Conservation (phyloP, 1,140 invertebrate genomes). For the Zaprionus africanus region DNA sequence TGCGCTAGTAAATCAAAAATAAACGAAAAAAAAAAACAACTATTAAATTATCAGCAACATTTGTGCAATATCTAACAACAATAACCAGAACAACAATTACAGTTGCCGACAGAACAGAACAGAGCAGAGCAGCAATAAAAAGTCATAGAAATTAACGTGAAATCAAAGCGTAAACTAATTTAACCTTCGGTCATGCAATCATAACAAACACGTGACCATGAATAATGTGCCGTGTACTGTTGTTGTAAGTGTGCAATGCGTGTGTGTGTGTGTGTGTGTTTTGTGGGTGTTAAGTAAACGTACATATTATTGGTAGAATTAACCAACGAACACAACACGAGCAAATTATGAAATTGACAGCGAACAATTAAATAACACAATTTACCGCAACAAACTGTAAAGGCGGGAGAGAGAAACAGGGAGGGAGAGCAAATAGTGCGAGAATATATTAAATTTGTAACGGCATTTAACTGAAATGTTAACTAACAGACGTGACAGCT, state of each 20-base stretch:
- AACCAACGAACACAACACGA: constrained; percentile 6
- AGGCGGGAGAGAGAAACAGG: not conserved
- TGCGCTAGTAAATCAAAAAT: constrained; percentile 17
- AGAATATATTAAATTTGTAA: constrained; percentile 18
- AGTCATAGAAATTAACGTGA: constrained; percentile 65
- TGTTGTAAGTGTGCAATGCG: constrained; percentile 2
- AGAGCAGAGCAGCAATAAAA: constrained; percentile 10
- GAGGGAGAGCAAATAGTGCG: not conserved
- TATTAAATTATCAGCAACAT: not conserved
- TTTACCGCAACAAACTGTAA: constrained; percentile 27
- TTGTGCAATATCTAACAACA: constrained; percentile 25
- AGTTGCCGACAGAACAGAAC: constrained; percentile 28
- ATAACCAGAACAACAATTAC: constrained; percentile 41
- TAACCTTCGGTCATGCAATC: constrained; percentile 62
- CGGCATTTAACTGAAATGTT: constrained; percentile 27
- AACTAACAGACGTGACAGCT: constrained; percentile 2
- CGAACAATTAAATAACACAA: constrained; percentile 29
- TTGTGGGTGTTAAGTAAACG: constrained; percentile 1
- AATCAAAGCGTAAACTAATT: constrained; percentile 78
- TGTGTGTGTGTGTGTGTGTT: not conserved
- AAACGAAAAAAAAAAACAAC: not conserved
- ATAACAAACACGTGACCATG: constrained; percentile 71
- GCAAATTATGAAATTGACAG: constrained; percentile 27
- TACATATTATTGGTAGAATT: constrained; percentile 26
- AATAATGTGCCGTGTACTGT: constrained; percentile 18